Evolutionary conservation across 2,888 invertebrate species (phyloP), one percentile per base, ranked within the genome.

Genomic region (Lasioglossum morio): DNA sequence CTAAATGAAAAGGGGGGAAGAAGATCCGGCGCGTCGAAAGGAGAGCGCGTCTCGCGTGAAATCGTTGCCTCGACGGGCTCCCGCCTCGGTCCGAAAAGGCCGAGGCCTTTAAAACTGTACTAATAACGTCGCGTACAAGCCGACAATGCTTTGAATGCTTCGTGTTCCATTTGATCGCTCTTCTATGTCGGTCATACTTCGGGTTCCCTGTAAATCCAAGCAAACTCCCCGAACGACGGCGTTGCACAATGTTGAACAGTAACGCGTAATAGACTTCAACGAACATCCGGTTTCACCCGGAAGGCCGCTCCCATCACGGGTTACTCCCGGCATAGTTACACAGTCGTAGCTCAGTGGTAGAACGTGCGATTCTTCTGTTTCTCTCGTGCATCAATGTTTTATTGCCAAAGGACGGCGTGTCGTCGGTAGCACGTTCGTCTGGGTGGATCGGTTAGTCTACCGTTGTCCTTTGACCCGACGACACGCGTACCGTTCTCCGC

Each of bases 261-360:
- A 74, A 48, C n/a, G 84, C 87, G 88, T 92, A 91, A 92, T 92
- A 87, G 88, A 85, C 89, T 88, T 89, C 63, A 87, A 86, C 84
- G 89, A 88, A 91, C 92, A 92, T 94, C 94, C 94, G 93, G 93
- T 91, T 91, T 90, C 88, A 92, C 91, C 94, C 94, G 94, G 94
- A 94, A 94, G 93, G 93, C 94, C 94, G 93, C 94, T 92, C 94
- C 94, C 93, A 93, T 93, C 90, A 86, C 87, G 91, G 89, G 90
- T 90, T 37, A 86, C 90, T 88, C 91, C 79, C 83, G 84, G 78
- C 85, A 78, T 85, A 81, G 87, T 88, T 88, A 86, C 84, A 89
- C 79, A 77, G 82, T 81, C 81, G 80, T 78, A 85, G 48, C 75
- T 19, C 8, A 1, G 34, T 30, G 34, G 66, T 34, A 16, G 16